phyloP scores from a whole-genome alignment of 2,113 vertebrate genomes.

The Sinocyclocheilus anophthalmus region DNA sequence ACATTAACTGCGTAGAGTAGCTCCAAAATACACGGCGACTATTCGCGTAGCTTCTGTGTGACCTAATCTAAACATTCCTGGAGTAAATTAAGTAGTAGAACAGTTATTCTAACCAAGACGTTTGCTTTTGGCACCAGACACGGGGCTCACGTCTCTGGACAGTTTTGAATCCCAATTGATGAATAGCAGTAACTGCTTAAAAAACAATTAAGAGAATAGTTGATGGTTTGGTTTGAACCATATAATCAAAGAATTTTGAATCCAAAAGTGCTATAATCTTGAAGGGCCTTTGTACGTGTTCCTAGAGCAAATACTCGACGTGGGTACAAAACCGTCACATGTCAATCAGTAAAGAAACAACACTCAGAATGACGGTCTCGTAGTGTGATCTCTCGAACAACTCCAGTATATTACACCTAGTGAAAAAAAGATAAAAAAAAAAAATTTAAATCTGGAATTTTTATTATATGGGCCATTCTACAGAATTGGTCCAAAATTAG shows the following conservation, averaged over 20 bases:
- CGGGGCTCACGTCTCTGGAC: background rate
- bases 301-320: background rate
- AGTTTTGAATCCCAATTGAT: background rate
- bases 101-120: conserved; percentile 50
- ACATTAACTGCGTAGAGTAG: conserved; percentile 26
- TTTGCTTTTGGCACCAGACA: background rate
- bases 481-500: too few species aligned
- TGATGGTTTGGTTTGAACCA: background rate
- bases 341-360: conserved; percentile 12
- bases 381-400: background rate
- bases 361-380: background rate
- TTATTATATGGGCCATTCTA: too few species aligned
- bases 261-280: background rate
- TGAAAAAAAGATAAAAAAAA: background rate
- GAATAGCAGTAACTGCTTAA: background rate
- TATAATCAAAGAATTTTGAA: conserved; percentile 3
- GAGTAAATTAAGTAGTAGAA: conserved; percentile 66
- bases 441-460: background rate
- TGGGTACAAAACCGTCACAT: conserved; percentile 18
- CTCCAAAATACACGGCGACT: background rate
- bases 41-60: conserved; percentile 60
- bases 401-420: background rate
- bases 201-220: background rate
- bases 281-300: background rate
- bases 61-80: conserved; percentile 72